Percentiles rank a stretch among this genome's conserved stretches.
Conservation (phyloP, 2,113 vertebrate species). For the Caranx ignobilis region DNA sequence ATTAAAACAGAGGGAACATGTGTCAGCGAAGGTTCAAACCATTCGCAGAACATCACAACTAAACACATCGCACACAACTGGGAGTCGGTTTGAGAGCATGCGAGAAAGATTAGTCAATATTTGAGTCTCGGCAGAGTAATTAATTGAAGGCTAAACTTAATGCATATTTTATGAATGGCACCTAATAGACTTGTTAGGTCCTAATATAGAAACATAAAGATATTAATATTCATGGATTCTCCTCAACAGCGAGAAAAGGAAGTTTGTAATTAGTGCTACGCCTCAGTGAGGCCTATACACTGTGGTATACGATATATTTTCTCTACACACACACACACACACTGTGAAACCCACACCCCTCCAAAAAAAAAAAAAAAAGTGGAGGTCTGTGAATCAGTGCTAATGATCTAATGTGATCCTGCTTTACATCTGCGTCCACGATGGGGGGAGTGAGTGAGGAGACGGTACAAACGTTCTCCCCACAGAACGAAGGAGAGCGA, state of each 20-base stretch:
- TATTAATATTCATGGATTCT: constrained; percentile 63
- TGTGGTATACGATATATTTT: constrained; percentile 25
- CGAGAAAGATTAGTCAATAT: constrained; percentile 50
- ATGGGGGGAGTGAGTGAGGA: not conserved
- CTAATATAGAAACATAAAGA: constrained; percentile 46
- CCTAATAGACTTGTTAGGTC: constrained; percentile 56
- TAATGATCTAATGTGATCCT: constrained; percentile 55
- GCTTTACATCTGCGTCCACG: constrained; percentile 46
- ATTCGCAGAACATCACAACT: constrained; percentile 16
- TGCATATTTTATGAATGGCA: constrained; percentile 70
- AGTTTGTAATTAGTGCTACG: constrained; percentile 45
- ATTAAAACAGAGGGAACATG: not conserved
- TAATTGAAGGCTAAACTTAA: constrained; percentile 67
- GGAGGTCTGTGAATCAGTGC: constrained; percentile 29
- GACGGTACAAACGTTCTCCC: constrained; percentile 31
- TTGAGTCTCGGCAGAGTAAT: constrained; percentile 54
- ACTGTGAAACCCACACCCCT: not conserved
- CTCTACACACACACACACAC: constrained; percentile 20
- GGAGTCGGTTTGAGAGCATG: constrained; percentile 6
- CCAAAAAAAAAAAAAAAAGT: constrained; percentile 8
- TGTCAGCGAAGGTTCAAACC: constrained; percentile 1
- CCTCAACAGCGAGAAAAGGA: constrained; percentile 28
- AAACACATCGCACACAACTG: constrained; percentile 16
- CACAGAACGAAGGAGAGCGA: not conserved
- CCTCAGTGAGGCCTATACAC: constrained; percentile 33